Conservation (phyloP, 2,888 invertebrate species). For the Clunio marinus region DNA sequence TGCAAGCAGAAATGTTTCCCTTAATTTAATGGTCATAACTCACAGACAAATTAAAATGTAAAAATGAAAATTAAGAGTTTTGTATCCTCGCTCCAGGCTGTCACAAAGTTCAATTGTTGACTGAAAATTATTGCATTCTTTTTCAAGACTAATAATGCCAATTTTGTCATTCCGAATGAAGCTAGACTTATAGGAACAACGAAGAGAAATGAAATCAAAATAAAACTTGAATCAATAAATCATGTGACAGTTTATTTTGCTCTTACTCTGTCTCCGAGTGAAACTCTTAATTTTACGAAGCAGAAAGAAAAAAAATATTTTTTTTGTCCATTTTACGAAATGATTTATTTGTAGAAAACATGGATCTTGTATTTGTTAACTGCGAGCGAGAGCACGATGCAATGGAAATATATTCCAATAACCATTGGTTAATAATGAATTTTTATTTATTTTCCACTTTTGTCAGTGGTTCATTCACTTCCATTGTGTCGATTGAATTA, state of each 20-base stretch:
- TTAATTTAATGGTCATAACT: constrained; percentile 16
- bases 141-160: background rate
- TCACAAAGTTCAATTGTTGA: constrained; percentile 29
- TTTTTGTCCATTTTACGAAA: constrained; percentile 27
- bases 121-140: constrained; percentile 16
- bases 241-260: constrained; percentile 33
- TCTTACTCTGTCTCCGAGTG: too few relatives aligned
- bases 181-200: background rate
- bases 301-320: constrained; percentile 16
- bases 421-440: constrained; percentile 31
- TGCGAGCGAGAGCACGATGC: constrained; percentile 6
- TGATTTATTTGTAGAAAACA: constrained; percentile 39
- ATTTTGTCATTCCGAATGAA: too few relatives aligned
- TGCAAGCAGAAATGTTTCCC: background rate
- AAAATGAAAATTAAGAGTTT: background rate
- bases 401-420: constrained; percentile 17
- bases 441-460: background rate
- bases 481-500: constrained; percentile 35
- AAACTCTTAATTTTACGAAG: constrained; percentile 8
- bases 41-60: constrained; percentile 28
- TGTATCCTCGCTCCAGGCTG: constrained; percentile 9
- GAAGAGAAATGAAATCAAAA: constrained; percentile 13
- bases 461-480: constrained; percentile 7
- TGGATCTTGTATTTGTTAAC: constrained; percentile 18
- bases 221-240: constrained; percentile 29